Evolutionary conservation across 2,113 vertebrate genomes (phyloP), one percentile per base, ranked within the genome.

Genomic region (Caranx ignobilis): DNA sequence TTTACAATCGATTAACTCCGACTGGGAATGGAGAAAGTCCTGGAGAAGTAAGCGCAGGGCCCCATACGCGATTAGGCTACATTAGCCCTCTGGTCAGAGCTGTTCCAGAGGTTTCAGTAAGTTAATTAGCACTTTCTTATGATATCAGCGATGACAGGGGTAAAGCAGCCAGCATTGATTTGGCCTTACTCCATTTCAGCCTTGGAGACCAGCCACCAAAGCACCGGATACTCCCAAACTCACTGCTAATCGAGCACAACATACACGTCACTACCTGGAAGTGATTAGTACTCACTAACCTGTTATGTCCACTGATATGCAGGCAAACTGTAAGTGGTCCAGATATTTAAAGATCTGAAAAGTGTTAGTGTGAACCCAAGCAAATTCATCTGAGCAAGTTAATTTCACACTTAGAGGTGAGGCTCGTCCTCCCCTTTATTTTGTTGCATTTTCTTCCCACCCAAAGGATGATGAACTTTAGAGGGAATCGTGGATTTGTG

Each of bases 1-100:
- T 96, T 96, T 96, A 94, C 95, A 95, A 96, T 99, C 97, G 96
- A 99, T 98, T 97, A 96, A 94, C 92, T 94, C 95, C 93, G 94
- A 90, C 92, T 94, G 92, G 93, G 95, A 96, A 96, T 75, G 79
- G 79, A 87, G 85, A 93, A 89, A 96, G 96, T 97, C 96, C 96
- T 89, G 55, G 94, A 92, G 95, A 97, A 96, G 96, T 97, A 96
- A 95, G 94, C 87, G 72, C 90, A 86, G 93, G 91, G 94, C 91
- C 93, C 95, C 94, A 95, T 95, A 94, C 91, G 91, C 90, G 95
- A 96, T 96, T 96, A 95, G 92, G 91, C 94, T 95, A 95, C 95
- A 96, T 96, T 97, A 96, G 93, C 90, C 93, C 90, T 96, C 95
- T 94, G 95, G 94, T 96, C 94, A 95, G 96, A 95, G 87, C 94